Percentiles rank a stretch among this genome's conserved stretches.
Evolutionary conservation across 1,140 invertebrate genomes (phyloP).

Genomic region (Dendroctonus valens): DNA sequence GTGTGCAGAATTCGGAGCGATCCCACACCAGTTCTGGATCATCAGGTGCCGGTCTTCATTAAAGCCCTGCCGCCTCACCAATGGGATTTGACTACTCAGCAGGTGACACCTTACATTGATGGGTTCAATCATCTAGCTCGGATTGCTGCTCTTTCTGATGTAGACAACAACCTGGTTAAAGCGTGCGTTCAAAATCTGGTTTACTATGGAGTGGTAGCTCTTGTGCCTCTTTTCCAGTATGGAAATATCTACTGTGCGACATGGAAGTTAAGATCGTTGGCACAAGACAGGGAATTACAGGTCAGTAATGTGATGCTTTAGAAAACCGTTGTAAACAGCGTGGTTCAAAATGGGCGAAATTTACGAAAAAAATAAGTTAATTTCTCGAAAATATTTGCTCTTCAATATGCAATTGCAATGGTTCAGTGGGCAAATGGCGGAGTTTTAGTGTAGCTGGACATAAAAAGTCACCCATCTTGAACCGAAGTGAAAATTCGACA

Average conservation of each 20-base stretch:
- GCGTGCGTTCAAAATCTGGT: constrained; percentile 91
- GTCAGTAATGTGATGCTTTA: constrained; percentile 24
- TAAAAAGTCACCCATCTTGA: no score
- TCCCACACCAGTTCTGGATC: constrained; percentile 80
- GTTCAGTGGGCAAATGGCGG: no score
- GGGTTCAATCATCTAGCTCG: constrained; percentile 88
- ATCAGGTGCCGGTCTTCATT: constrained; percentile 87
- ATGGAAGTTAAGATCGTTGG: constrained; percentile 72
- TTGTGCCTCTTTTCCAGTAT: constrained; percentile 92
- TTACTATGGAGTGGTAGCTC: constrained; percentile 70
- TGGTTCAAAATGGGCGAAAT: no score
- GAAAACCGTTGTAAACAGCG: no score
- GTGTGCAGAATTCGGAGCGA: constrained; percentile 74
- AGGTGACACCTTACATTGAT: constrained; percentile 84
- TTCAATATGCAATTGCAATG: no score
- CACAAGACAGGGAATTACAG: constrained; percentile 63
- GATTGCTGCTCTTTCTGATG: constrained; percentile 80
- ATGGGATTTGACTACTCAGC: constrained; percentile 93
- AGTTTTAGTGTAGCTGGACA: no score
- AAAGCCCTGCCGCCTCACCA: constrained; percentile 58
- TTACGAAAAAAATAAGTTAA: no score
- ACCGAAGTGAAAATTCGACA: no score
- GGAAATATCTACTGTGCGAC: constrained; percentile 90
- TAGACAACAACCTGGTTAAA: constrained; percentile 92
- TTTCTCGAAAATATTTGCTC: no score